Percentiles rank a stretch among this genome's conserved stretches.
Evolutionary conservation across 92 coral and sea anemone species (phyloP).

Genomic region (Porites divaricata): DNA sequence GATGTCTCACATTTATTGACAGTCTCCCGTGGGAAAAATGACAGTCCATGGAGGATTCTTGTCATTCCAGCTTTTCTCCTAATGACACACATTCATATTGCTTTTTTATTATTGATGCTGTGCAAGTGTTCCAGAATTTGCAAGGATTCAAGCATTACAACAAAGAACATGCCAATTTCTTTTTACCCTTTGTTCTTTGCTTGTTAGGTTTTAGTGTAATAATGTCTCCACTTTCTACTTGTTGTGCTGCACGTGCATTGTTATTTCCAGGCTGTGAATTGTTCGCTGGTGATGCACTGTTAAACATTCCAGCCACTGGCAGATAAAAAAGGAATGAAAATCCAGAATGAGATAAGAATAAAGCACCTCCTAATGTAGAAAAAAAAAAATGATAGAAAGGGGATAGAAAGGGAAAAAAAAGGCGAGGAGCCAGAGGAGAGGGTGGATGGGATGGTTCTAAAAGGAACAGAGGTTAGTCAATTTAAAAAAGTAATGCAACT

Average conservation of each 20-base stretch:
- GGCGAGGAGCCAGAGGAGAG: too few species aligned
- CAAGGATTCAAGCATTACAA: slow-evolving; percentile 36
- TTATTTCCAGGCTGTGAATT: slow-evolving; percentile 68
- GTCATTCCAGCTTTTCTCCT: not conserved
- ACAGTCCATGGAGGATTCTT: not conserved
- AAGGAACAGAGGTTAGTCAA: too few species aligned
- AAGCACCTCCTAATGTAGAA: not conserved
- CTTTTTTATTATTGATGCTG: not conserved
- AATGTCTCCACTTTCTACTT: slow-evolving; percentile 85
- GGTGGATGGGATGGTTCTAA: too few species aligned
- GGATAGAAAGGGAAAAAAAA: too few species aligned
- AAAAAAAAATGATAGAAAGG: too few species aligned
- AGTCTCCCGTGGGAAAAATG: not conserved
- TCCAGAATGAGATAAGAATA: not conserved
- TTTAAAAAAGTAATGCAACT: too few species aligned
- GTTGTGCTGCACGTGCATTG: slow-evolving; percentile 71
- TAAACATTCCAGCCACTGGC: slow-evolving; percentile 85
- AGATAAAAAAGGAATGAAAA: not conserved
- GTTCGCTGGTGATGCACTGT: slow-evolving; percentile 71
- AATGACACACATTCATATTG: not conserved
- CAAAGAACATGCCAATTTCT: slow-evolving; percentile 75
- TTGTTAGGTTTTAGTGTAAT: slow-evolving; percentile 96
- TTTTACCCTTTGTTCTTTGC: slow-evolving; percentile 96
- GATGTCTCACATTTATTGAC: not conserved
- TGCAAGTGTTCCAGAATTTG: not conserved